Evolutionary conservation across 2,888 invertebrate genomes (phyloP).

Genomic region (Melieria omissa): DNA sequence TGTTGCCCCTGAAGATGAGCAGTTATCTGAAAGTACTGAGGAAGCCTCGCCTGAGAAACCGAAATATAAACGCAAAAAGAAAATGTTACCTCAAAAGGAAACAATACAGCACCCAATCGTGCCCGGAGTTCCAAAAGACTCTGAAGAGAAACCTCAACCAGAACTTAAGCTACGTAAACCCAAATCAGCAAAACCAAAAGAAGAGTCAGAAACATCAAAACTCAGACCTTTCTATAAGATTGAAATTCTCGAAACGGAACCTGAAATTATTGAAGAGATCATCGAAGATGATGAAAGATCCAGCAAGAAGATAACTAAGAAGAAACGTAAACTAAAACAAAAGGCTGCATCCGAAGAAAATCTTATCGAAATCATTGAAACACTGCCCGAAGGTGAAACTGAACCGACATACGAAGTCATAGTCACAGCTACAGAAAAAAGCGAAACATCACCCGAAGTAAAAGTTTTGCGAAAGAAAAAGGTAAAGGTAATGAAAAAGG

Average conservation of each 20-base stretch:
- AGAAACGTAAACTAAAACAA: slow-evolving; percentile 62
- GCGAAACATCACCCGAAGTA: slow-evolving; percentile 39
- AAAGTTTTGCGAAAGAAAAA: slow-evolving; percentile 54
- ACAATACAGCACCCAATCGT: slow-evolving; percentile 53
- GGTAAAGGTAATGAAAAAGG: slow-evolving; percentile 55
- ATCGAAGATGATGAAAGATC: slow-evolving; percentile 51
- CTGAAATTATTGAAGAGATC: slow-evolving; percentile 49
- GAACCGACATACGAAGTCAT: slow-evolving; percentile 52
- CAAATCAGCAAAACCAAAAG: slow-evolving; percentile 45
- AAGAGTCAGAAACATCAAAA: slow-evolving; percentile 45
- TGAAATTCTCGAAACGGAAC: slow-evolving; percentile 54
- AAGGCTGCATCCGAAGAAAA: slow-evolving; percentile 65
- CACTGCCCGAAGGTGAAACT: slow-evolving; percentile 48
- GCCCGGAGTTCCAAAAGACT: slow-evolving; percentile 58
- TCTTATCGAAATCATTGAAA: slow-evolving; percentile 63
- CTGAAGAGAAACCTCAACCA: slow-evolving; percentile 49
- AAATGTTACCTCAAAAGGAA: slow-evolving; percentile 45
- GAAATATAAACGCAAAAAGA: slow-evolving; percentile 58
- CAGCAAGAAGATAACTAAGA: slow-evolving; percentile 56
- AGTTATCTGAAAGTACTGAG: slow-evolving; percentile 26
- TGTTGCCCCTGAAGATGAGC: slow-evolving; percentile 25
- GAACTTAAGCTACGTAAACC: slow-evolving; percentile 58
- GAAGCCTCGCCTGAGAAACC: slow-evolving; percentile 56
- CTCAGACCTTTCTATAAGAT: slow-evolving; percentile 52
- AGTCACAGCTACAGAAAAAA: slow-evolving; percentile 47